Conservation (phyloP, 2,888 invertebrate genomes). For the Drosophila fungiperda region DNA sequence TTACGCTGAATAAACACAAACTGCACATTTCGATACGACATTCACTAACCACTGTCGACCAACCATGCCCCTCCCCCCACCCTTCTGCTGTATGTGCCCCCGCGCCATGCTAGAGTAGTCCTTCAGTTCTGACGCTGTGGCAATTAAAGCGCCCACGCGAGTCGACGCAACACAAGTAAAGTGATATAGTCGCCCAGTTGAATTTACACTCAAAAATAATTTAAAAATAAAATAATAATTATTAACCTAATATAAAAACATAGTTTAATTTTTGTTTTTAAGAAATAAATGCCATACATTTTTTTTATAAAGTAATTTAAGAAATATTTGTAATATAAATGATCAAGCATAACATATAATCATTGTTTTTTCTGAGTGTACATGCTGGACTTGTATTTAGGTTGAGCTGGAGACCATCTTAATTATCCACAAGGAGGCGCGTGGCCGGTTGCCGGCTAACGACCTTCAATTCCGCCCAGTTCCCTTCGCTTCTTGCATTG, state of each 20-base stretch:
- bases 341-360: not conserved
- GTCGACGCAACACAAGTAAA: constrained; percentile 39
- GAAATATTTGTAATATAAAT: not conserved
- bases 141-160: constrained; percentile 67
- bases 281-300: not conserved
- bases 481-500: constrained; percentile 6
- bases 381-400: constrained; percentile 9
- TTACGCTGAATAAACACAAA: constrained; percentile 76
- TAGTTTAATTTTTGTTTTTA: not conserved
- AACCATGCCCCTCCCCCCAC: not conserved
- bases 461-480: constrained; percentile 43
- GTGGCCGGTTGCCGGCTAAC: constrained; percentile 52
- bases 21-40: constrained; percentile 68
- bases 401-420: constrained; percentile 49
- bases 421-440: constrained; percentile 60
- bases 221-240: not conserved
- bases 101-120: not conserved
- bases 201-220: constrained; percentile 2
- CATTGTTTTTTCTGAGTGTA: not conserved
- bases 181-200: constrained; percentile 43
- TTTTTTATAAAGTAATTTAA: not conserved
- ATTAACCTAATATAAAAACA: not conserved
- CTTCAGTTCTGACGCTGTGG: constrained; percentile 32
- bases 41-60: constrained; percentile 2
- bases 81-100: constrained; percentile 2